Conservation (phyloP, 2,113 vertebrate species). For the Poecile atricapillus region DNA sequence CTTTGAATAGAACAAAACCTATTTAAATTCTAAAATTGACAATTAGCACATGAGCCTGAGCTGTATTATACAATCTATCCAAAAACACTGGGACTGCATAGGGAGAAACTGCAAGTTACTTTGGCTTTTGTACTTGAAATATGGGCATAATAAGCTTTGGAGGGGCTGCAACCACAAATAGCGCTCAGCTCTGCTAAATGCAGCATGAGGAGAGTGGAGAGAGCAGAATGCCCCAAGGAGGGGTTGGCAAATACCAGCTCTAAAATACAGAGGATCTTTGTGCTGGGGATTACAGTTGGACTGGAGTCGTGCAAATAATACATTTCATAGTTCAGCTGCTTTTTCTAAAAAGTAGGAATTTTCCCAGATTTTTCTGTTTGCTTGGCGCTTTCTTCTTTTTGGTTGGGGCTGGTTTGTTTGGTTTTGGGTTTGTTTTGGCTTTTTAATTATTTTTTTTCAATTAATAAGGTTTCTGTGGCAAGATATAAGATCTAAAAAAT, state of each 20-base stretch:
- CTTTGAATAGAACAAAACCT: conserved; percentile 13
- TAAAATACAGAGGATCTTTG: background rate
- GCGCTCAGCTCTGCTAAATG: background rate
- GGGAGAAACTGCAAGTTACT: conserved; percentile 7
- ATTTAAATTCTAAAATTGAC: conserved; percentile 41
- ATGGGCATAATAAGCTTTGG: conserved; percentile 5
- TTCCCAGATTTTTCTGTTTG: background rate
- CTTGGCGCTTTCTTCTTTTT: background rate
- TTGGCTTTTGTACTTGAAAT: conserved; percentile 33
- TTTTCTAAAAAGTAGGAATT: background rate
- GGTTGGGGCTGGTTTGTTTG: background rate
- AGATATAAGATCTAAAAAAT: background rate
- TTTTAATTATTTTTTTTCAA: background rate
- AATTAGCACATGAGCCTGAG: background rate
- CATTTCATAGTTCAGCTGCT: background rate
- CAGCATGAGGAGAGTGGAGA: background rate
- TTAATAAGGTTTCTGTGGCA: background rate
- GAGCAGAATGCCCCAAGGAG: background rate
- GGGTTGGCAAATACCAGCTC: background rate
- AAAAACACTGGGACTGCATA: background rate
- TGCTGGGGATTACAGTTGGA: background rate
- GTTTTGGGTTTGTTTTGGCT: background rate
- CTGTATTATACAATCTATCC: background rate
- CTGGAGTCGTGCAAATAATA: conserved; percentile 14
- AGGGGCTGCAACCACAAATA: background rate